Evolutionary conservation across 2,888 invertebrate species (phyloP).

Genomic region (Gerosis bhagava): DNA sequence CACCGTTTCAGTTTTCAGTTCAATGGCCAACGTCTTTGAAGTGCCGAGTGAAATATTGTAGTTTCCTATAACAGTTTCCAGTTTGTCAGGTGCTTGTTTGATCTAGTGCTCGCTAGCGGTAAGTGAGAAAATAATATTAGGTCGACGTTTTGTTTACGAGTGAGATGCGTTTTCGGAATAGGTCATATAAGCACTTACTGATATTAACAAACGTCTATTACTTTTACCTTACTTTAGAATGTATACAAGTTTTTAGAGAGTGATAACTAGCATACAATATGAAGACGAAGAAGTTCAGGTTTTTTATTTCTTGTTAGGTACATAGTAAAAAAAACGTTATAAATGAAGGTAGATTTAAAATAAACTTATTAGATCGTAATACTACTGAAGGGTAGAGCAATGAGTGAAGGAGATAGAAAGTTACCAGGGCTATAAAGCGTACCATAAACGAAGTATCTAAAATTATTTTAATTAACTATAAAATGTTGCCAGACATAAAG

Average conservation of each 20-base stretch:
- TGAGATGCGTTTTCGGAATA: not conserved
- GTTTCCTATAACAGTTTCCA: constrained; percentile 47
- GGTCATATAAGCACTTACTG: not conserved
- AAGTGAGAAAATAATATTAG: constrained; percentile 28
- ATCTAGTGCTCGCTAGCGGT: constrained; percentile 32
- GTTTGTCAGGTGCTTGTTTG: constrained; percentile 54
- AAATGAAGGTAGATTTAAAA: too few species aligned
- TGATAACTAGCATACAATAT: not conserved
- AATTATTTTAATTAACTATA: too few species aligned
- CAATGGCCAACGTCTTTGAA: constrained; percentile 66
- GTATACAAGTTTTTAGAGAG: not conserved
- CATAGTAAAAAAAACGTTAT: too few species aligned
- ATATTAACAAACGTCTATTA: too few species aligned
- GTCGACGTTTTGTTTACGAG: constrained; percentile 29
- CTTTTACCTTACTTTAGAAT: not conserved
- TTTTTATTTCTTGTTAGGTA: too few species aligned
- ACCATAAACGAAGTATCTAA: too few species aligned
- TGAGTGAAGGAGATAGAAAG: too few species aligned
- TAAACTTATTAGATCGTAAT: too few species aligned
- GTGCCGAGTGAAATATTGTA: constrained; percentile 62
- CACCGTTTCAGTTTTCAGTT: constrained; percentile 57
- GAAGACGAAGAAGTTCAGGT: too few species aligned
- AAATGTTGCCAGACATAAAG: too few species aligned
- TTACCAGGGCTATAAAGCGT: too few species aligned
- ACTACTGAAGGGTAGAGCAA: too few species aligned